A percentile compares a stretch with the other conserved stretches of the same genome.
These are phyloP conservation scores for Asteroscopus sphinx DNA, from an alignment of 2,888 invertebrate species.

Conservation along the genomic window DNA sequence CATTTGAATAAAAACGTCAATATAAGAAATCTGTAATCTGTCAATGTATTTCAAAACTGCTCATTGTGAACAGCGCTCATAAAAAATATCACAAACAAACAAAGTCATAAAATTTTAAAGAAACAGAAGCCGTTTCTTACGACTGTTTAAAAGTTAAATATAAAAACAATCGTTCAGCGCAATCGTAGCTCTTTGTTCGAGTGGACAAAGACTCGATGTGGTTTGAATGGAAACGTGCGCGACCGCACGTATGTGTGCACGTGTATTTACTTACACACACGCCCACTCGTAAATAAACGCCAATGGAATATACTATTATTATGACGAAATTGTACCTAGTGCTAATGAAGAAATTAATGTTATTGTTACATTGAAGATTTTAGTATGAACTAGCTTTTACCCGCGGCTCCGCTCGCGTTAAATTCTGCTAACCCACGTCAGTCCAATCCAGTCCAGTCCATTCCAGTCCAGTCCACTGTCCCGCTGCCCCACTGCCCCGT, in stretches of 20 bases:
- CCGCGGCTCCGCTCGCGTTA: too few relatives aligned
- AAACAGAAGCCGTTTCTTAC: constrained; percentile 6
- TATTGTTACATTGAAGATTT: constrained; percentile 44
- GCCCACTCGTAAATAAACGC: constrained; percentile 17
- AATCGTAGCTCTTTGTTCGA: constrained; percentile 48
- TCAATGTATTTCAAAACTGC: background rate
- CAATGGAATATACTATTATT: too few relatives aligned
- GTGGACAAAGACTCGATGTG: constrained; percentile 56
- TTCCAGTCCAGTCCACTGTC: too few relatives aligned
- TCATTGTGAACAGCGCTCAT: background rate
- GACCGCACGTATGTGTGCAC: constrained; percentile 57
- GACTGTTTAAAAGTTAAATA: constrained; percentile 16
- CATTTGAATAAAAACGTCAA: background rate
- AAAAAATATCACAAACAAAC: background rate
- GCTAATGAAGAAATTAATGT: constrained; percentile 46
- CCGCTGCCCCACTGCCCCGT: too few relatives aligned
- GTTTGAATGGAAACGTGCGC: constrained; percentile 39
- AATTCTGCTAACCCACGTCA: too few relatives aligned
- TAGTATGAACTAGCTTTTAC: too few relatives aligned
- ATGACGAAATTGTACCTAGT: constrained; percentile 43
- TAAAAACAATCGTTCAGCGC: constrained; percentile 18
- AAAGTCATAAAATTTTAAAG: constrained; percentile 4
- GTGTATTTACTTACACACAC: constrained; percentile 42
- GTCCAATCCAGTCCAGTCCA: too few relatives aligned
- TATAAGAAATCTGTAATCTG: background rate